Evolutionary conservation across 1,140 invertebrate genomes (phyloP), one percentile per base, ranked within the genome.

Genomic region (Drosophila sucinea): DNA sequence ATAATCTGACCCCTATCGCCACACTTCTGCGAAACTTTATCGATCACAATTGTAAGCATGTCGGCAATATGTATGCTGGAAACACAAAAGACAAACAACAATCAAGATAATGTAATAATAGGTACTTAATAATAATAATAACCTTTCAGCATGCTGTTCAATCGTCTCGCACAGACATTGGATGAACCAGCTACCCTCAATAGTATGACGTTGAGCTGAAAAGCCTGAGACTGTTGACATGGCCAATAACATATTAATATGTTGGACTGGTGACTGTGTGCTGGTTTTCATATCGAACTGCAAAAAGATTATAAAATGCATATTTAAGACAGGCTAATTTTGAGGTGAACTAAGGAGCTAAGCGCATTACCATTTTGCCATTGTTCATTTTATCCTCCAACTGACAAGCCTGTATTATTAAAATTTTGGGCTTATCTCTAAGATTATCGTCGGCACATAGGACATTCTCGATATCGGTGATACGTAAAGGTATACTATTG

Each of bases 341-440:
- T n/a, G 0, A 17, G 17, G 17, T 17, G 17, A 17, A 17, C 17
- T 17, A 29, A 41, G 1, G 2, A 0, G 30, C 1, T 32, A 7
- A n/a, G 1, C 32, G 41, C 4, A 23, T 51, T 17, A 76, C 73
- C 30, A 75, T 73, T 67, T 60, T 51, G 32, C 29, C 51, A 3
- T 44, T 33, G 6, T 55, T 25, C 2, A 67, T 8, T 6, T 67
- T 63, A 5, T 70, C 44, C 51, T 80, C 70, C 33, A 38, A 58
- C 67, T 92, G 91, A 41, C 91, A 92, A 0, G 91, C 90, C 73
- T 92, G 91, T 17, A 92, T 79, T 23, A 92, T 75, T 0, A 92
- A 66, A 3, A 92, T 11, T 71, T 92, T 92, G 23, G 81, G 79
- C 41, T 90, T 92, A 17, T 77, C 66, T 11, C 61, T 40, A 4